Percentiles rank a stretch among this genome's conserved stretches.
These are phyloP conservation scores for Drosophila sucinea DNA, from an alignment of 1,140 invertebrate species.

Conservation along the genomic window DNA sequence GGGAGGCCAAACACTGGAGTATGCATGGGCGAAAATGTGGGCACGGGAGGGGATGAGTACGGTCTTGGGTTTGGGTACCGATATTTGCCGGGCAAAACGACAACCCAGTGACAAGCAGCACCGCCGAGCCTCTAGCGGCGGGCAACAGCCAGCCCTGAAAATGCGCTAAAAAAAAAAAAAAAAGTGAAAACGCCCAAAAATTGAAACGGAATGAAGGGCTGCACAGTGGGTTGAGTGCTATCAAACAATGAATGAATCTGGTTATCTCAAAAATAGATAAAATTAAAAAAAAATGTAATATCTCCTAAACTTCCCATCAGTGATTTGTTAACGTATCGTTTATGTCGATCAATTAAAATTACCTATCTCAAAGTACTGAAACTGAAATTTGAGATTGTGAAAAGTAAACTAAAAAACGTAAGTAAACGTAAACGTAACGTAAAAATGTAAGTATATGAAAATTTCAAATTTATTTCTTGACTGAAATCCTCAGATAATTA, in stretches of 20 bases:
- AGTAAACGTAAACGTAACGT: no score
- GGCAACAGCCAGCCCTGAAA: constrained; percentile 45
- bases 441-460: no score
- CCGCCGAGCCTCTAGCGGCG: constrained; percentile 1
- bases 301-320: no score
- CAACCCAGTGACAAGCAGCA: constrained; percentile 49
- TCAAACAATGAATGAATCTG: neutral
- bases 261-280: neutral
- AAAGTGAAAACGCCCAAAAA: constrained; percentile 1
- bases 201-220: neutral
- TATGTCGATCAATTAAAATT: neutral
- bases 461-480: no score
- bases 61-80: constrained; percentile 11
- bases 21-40: constrained; percentile 7
- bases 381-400: no score
- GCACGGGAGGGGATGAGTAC: neutral
- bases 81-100: constrained; percentile 65
- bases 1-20: constrained; percentile 28
- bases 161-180: constrained; percentile 38
- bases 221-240: constrained; percentile 11
- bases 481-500: no score
- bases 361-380: neutral
- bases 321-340: no score
- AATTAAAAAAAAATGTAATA: neutral
- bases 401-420: no score